Percentiles rank a stretch among this genome's conserved stretches.
Conservation (phyloP, 2,113 vertebrate genomes). For the Gambusia holbrooki region DNA sequence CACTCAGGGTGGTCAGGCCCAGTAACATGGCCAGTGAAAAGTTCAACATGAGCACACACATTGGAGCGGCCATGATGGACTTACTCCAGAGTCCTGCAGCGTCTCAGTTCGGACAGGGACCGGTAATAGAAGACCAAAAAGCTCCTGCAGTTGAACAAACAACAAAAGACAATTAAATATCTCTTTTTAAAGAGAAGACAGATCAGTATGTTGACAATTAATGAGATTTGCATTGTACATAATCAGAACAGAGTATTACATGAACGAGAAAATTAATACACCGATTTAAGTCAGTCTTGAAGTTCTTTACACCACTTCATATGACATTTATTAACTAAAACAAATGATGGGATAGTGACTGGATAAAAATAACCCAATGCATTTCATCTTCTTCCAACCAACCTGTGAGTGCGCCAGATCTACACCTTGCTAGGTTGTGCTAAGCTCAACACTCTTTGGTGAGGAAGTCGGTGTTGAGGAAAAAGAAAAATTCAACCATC, state of each 20-base stretch:
- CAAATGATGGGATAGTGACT: background rate
- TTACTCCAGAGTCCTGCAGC: slow-evolving; percentile 17
- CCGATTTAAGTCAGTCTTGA: background rate
- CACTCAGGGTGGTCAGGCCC: slow-evolving; percentile 63
- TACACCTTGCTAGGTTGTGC: background rate
- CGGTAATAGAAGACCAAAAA: slow-evolving; percentile 27
- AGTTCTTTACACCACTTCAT: background rate
- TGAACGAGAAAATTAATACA: no score
- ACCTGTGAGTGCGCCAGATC: background rate
- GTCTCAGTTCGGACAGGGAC: slow-evolving; percentile 34
- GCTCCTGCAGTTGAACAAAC: slow-evolving; percentile 36
- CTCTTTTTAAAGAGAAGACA: background rate
- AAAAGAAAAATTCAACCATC: background rate
- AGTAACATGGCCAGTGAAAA: slow-evolving; percentile 67
- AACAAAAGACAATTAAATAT: slow-evolving; percentile 1
- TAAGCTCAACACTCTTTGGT: background rate
- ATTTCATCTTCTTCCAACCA: background rate
- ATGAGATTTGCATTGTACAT: background rate
- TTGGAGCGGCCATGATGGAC: slow-evolving; percentile 65
- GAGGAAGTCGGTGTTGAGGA: background rate
- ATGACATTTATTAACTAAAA: background rate
- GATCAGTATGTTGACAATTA: background rate
- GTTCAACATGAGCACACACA: slow-evolving; percentile 50
- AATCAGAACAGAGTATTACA: background rate
- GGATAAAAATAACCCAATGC: background rate